These are phyloP conservation scores for Scaptomyza parva DNA, from an alignment of 2,888 invertebrate genomes.

Conservation along the genomic window DNA sequence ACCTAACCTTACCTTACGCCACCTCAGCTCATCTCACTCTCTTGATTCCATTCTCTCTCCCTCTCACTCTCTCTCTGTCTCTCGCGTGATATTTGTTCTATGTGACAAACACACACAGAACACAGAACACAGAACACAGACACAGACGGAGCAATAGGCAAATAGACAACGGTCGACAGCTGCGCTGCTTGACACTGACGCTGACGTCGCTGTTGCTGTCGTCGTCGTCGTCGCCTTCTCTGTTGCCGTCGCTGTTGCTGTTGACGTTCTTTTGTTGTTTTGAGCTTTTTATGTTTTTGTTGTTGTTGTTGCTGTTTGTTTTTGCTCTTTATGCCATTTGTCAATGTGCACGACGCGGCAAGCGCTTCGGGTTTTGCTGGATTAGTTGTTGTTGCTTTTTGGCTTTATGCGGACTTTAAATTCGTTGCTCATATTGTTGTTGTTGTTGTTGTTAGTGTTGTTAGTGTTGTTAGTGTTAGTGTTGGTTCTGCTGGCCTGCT, in stretches of 20 bases:
- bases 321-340: constrained; percentile 36
- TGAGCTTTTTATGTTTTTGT: constrained; percentile 36
- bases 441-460: constrained; percentile 7
- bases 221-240: constrained; percentile 25
- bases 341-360: constrained; percentile 53
- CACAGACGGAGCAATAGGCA: constrained; percentile 17
- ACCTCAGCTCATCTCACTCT: constrained; percentile 15
- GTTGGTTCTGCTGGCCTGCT: background rate
- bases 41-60: constrained; percentile 19
- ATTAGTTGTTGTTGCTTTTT: constrained; percentile 55
- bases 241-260: too few species aligned
- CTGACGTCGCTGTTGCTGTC: constrained; percentile 22
- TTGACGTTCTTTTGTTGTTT: constrained; percentile 52
- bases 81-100: constrained; percentile 10
- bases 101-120: constrained; percentile 48
- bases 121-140: constrained; percentile 7
- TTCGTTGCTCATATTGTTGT: constrained; percentile 33
- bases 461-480: background rate
- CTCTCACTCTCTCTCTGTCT: background rate
- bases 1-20: constrained; percentile 15
- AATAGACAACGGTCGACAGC: constrained; percentile 61
- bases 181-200: constrained; percentile 63
- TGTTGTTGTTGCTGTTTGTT: constrained; percentile 9
- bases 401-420: constrained; percentile 61
- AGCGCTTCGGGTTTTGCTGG: constrained; percentile 43